phyloP scores from a whole-genome alignment of 2,888 invertebrate species.

The Anoncus sp. region DNA sequence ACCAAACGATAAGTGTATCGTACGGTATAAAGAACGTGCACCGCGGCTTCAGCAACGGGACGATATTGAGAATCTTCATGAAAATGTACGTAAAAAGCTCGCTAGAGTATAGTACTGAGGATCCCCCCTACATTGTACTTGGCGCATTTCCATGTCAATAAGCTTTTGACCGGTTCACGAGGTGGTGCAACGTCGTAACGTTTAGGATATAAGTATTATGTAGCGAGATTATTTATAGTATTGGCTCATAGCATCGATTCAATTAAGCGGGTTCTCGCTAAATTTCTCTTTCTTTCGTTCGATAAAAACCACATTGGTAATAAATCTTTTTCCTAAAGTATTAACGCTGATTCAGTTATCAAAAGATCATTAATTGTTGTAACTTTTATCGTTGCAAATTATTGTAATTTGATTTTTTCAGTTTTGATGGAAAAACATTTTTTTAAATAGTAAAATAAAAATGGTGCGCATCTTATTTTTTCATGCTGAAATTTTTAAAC shows the following conservation, averaged over 20 bases:
- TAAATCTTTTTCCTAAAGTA: neutral
- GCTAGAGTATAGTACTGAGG: neutral
- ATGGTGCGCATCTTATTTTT: too few species aligned
- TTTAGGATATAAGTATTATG: neutral
- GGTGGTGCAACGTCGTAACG: neutral
- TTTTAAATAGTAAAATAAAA: too few species aligned
- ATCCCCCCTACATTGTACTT: slow-evolving; percentile 24
- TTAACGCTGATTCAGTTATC: too few species aligned
- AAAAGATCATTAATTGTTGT: neutral
- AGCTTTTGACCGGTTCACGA: neutral
- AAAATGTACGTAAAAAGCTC: slow-evolving; percentile 26
- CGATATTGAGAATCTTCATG: slow-evolving; percentile 4
- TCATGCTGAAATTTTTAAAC: too few species aligned
- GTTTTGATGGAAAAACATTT: neutral
- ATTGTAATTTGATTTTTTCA: neutral
- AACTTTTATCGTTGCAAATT: neutral
- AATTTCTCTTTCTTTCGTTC: neutral
- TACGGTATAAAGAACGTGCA: neutral
- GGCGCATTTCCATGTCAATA: slow-evolving; percentile 36
- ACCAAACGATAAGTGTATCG: slow-evolving; percentile 14
- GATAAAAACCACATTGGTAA: neutral
- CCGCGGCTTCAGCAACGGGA: neutral
- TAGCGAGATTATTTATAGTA: neutral
- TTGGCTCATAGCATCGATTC: neutral
- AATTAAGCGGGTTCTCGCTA: neutral